Evolutionary conservation across 2,797 vertebrate genomes (phyloP).

Genomic region (Hippoglossus hippoglossus): DNA sequence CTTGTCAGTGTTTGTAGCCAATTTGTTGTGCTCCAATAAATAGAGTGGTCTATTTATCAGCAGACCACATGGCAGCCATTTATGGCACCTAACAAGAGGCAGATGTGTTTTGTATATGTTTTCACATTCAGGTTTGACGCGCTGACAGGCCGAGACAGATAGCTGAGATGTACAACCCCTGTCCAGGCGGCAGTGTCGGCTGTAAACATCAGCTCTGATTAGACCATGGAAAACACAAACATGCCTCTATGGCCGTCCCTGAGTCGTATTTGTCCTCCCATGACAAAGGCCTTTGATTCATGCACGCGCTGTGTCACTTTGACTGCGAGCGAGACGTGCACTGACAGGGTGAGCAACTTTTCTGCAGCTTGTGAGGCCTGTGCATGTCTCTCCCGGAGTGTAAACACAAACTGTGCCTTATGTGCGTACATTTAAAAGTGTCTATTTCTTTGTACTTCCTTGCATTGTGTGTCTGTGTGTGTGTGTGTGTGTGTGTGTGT

Average conservation of each 20-base stretch:
- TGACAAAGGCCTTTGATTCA: slow-evolving; percentile 75
- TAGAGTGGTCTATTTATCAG: slow-evolving; percentile 88
- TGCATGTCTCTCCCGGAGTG: slow-evolving; percentile 50
- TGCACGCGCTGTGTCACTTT: slow-evolving; percentile 40
- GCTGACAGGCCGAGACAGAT: slow-evolving; percentile 84
- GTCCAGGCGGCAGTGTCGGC: slow-evolving; percentile 74
- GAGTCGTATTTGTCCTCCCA: slow-evolving; percentile 67
- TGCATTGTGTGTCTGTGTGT: slow-evolving; percentile 57
- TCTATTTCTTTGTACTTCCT: slow-evolving; percentile 72
- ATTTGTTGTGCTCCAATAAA: slow-evolving; percentile 91
- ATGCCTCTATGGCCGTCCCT: slow-evolving; percentile 56
- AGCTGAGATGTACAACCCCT: slow-evolving; percentile 78
- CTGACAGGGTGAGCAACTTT: slow-evolving; percentile 47
- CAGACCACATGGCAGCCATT: slow-evolving; percentile 90
- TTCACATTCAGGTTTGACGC: slow-evolving; percentile 85
- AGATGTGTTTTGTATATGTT: slow-evolving; percentile 89
- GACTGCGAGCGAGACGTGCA: slow-evolving; percentile 32
- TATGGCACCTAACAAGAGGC: slow-evolving; percentile 89
- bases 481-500: slow-evolving; percentile 45
- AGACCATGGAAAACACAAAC: slow-evolving; percentile 75
- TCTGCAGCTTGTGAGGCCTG: slow-evolving; percentile 52
- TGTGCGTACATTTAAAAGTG: slow-evolving; percentile 66
- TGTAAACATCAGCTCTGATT: slow-evolving; percentile 80
- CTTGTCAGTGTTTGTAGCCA: slow-evolving; percentile 89
- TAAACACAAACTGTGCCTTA: slow-evolving; percentile 72